Conservation (phyloP, 2,888 invertebrate species). For the Linyphia triangularis region DNA sequence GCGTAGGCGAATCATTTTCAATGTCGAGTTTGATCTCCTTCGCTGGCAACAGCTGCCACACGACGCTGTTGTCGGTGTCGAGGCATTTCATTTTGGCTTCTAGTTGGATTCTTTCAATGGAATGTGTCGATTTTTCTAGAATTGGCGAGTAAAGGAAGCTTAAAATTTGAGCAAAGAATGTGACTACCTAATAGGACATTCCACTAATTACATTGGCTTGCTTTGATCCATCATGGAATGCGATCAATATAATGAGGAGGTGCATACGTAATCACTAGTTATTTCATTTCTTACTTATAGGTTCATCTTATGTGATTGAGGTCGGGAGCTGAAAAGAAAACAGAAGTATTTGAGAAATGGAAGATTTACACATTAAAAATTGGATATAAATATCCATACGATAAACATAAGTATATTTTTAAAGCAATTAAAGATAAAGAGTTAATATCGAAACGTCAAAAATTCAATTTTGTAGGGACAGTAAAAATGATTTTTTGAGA, state of each 20-base stretch:
- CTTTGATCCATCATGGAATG: background rate
- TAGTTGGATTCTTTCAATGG: background rate
- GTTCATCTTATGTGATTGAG: constrained; percentile 71
- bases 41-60: constrained; percentile 68
- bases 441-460: background rate
- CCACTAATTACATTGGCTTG: background rate
- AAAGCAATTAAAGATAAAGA: background rate
- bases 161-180: constrained; percentile 8
- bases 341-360: background rate
- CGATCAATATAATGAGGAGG: background rate
- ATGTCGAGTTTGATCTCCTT: constrained; percentile 53
- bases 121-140: background rate
- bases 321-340: constrained; percentile 65
- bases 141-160: background rate
- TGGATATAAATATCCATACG: background rate
- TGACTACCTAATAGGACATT: no score
- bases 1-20: constrained; percentile 56
- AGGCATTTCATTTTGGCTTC: constrained; percentile 60
- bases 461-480: background rate
- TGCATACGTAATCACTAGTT: background rate
- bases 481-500: background rate
- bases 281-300: background rate
- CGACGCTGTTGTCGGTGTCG: constrained; percentile 68
- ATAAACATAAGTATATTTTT: background rate
- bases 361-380: background rate